Conservation (phyloP, 2,797 vertebrate genomes). For the Odontamblyopus rebecca region DNA sequence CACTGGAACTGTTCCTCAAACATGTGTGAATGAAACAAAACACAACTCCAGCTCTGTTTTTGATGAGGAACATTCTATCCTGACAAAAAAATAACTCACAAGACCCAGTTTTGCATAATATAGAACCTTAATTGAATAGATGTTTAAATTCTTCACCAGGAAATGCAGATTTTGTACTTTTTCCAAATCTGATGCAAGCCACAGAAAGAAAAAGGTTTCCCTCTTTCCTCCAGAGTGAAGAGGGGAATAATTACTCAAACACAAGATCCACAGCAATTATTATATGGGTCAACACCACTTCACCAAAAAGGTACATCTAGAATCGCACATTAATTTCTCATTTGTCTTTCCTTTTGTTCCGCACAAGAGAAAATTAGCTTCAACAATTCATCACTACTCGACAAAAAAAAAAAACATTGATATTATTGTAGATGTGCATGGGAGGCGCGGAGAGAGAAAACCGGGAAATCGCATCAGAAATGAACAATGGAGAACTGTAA, state of each 20-base stretch:
- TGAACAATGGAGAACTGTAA: constrained; percentile 51
- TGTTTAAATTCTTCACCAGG: background rate
- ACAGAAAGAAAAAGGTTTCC: background rate
- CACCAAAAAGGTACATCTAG: background rate
- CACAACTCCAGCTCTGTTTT: too few relatives aligned
- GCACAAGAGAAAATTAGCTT: background rate
- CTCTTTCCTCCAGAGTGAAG: background rate
- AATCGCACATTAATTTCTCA: background rate
- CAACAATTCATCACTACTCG: constrained; percentile 5
- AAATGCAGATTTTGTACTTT: background rate
- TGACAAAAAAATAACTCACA: too few relatives aligned
- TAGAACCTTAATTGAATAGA: too few relatives aligned
- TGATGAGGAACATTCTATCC: too few relatives aligned
- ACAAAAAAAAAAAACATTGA: background rate
- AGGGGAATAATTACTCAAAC: constrained; percentile 1
- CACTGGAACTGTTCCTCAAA: too few relatives aligned
- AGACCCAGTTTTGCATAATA: too few relatives aligned
- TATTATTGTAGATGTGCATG: constrained; percentile 8
- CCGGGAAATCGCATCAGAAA: constrained; percentile 14
- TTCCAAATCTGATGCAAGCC: constrained; percentile 3
- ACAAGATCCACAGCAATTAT: background rate
- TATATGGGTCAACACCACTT: background rate
- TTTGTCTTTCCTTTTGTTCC: constrained; percentile 5
- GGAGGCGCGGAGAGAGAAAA: constrained; percentile 13
- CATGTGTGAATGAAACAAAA: too few relatives aligned